Evolutionary conservation across 1,140 invertebrate genomes (phyloP).

Genomic region (Pseudomyrmex flavicornis): DNA sequence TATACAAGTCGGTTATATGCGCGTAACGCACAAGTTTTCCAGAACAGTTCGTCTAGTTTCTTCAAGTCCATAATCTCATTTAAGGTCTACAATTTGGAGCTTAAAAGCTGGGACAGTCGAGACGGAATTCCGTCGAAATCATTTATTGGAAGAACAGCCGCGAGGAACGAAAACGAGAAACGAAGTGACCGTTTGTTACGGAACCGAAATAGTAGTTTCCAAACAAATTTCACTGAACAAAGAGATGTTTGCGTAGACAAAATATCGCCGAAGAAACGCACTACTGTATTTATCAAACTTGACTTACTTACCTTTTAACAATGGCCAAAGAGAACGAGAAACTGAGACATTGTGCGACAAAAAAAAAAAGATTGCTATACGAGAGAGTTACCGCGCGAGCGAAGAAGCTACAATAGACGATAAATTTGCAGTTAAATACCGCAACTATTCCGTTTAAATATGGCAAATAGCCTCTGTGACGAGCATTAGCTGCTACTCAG

Average conservation of each 20-base stretch:
- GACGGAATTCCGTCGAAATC: slow-evolving; percentile 46
- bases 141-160: slow-evolving; percentile 30
- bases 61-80: slow-evolving; percentile 41
- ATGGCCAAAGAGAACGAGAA: not conserved
- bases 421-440: slow-evolving; percentile 53
- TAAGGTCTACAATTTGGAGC: slow-evolving; percentile 40
- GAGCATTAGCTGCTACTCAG: slow-evolving; percentile 39
- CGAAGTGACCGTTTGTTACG: slow-evolving; percentile 49
- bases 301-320: slow-evolving; percentile 31
- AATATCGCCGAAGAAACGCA: slow-evolving; percentile 25
- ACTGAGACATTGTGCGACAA: not conserved
- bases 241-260: slow-evolving; percentile 28
- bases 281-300: slow-evolving; percentile 34
- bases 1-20: slow-evolving; percentile 31
- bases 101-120: slow-evolving; percentile 1
- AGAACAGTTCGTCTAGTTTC: slow-evolving; percentile 27
- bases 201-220: slow-evolving; percentile 54
- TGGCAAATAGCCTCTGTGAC: slow-evolving; percentile 45
- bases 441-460: slow-evolving; percentile 55
- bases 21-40: slow-evolving; percentile 33
- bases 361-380: not conserved
- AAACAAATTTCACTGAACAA: slow-evolving; percentile 47
- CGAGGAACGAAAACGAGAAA: not conserved
- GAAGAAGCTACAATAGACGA: slow-evolving; percentile 21
- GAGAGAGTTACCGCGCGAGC: not conserved